A percentile compares a stretch with the other conserved stretches of the same genome.
phyloP scores from a whole-genome alignment of 2,888 invertebrate species.

The Phasia obesa region DNA sequence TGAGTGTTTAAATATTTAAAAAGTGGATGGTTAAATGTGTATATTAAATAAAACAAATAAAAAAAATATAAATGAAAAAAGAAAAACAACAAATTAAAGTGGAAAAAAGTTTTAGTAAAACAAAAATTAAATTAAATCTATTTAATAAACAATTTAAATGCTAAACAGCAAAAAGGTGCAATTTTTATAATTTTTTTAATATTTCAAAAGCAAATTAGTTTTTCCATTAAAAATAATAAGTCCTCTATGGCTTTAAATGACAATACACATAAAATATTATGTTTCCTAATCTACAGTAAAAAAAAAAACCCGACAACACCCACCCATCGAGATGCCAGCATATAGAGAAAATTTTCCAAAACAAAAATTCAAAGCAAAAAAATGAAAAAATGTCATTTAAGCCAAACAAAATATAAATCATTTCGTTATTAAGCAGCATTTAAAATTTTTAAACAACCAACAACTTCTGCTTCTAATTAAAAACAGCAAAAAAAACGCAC shows the following conservation, averaged over 20 bases:
- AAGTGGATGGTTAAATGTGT: constrained; percentile 30
- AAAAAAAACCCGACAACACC: constrained; percentile 58
- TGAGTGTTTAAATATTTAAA: constrained; percentile 55
- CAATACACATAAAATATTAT: constrained; percentile 38
- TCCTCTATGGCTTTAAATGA: constrained; percentile 13
- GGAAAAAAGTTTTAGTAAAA: constrained; percentile 3
- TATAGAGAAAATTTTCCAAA: constrained; percentile 6
- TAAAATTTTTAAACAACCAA: constrained; percentile 16
- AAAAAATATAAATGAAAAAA: constrained; percentile 18
- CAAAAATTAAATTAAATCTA: background rate
- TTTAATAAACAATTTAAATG: background rate
- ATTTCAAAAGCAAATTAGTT: background rate
- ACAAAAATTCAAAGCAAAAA: constrained; percentile 42
- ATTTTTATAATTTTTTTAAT: background rate
- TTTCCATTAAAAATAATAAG: constrained; percentile 6
- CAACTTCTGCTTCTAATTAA: background rate
- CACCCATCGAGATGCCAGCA: constrained; percentile 65
- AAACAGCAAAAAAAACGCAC: background rate
- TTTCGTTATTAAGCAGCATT: background rate
- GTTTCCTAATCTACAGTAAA: constrained; percentile 15
- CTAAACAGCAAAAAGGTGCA: constrained; percentile 31
- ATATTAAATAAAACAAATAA: constrained; percentile 40
- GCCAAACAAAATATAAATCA: constrained; percentile 36
- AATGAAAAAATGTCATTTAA: constrained; percentile 42
- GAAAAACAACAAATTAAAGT: background rate